Evolutionary conservation across 2,888 invertebrate species (phyloP).

Genomic region (Blera fallax): DNA sequence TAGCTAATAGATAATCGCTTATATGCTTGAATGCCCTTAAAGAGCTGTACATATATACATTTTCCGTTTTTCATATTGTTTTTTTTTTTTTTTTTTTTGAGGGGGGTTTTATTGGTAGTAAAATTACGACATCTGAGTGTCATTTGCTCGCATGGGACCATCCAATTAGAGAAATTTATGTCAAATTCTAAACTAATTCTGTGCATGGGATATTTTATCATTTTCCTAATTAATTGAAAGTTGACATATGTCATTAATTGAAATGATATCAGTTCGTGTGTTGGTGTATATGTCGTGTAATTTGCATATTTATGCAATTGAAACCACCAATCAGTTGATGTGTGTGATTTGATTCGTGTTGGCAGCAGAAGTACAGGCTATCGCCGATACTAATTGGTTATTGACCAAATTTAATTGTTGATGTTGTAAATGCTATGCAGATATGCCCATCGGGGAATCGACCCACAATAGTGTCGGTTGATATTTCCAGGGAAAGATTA

Average conservation of each 20-base stretch:
- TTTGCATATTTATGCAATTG: slow-evolving; percentile 60
- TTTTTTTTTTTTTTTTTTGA: not conserved
- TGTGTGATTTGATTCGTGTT: slow-evolving; percentile 52
- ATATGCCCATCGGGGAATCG: not conserved
- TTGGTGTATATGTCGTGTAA: slow-evolving; percentile 7
- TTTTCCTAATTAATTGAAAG: slow-evolving; percentile 62
- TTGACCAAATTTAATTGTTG: slow-evolving; percentile 54
- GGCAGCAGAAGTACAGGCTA: slow-evolving; percentile 2
- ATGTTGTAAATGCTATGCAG: not conserved
- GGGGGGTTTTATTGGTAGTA: not conserved
- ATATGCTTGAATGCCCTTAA: not conserved
- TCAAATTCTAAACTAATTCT: not conserved
- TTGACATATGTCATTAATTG: slow-evolving; percentile 62
- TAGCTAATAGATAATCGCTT: not conserved
- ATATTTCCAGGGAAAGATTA: not conserved
- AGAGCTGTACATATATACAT: not conserved
- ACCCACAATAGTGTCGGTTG: not conserved
- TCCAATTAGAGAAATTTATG: slow-evolving; percentile 37
- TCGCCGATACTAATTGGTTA: slow-evolving; percentile 28
- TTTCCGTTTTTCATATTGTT: not conserved
- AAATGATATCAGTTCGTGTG: slow-evolving; percentile 11
- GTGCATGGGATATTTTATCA: slow-evolving; percentile 28
- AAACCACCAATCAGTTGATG: slow-evolving; percentile 61
- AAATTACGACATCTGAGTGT: slow-evolving; percentile 1
- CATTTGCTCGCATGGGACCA: not conserved